Evolutionary conservation across 2,113 vertebrate genomes (phyloP).

Genomic region (Tiliqua scincoides): DNA sequence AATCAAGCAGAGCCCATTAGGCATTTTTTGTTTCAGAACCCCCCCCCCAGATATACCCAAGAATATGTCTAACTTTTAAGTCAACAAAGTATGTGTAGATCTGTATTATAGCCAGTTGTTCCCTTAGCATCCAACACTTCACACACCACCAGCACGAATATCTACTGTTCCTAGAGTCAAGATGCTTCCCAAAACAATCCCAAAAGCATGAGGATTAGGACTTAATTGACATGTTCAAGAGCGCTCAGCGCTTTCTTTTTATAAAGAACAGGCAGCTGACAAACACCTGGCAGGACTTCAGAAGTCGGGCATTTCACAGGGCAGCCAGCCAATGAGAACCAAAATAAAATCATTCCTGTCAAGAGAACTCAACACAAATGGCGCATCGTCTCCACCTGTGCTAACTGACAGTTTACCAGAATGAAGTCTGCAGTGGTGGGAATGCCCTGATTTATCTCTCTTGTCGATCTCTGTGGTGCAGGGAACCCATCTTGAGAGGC

Average conservation of each 20-base stretch:
- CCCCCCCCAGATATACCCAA: too few species aligned
- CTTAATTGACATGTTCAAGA: not conserved
- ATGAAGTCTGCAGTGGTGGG: constrained; percentile 73
- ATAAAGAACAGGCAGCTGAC: constrained; percentile 43
- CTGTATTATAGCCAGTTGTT: not conserved
- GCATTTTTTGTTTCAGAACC: too few species aligned
- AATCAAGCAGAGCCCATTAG: too few species aligned
- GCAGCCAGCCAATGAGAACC: not conserved
- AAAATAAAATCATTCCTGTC: not conserved
- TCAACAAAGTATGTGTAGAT: too few species aligned
- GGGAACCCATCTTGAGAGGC: constrained; percentile 77
- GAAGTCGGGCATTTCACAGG: not conserved
- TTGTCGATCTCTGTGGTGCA: constrained; percentile 67
- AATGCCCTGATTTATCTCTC: constrained; percentile 78
- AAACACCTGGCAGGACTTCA: constrained; percentile 57
- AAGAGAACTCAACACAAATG: constrained; percentile 23
- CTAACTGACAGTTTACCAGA: constrained; percentile 84
- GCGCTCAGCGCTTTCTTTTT: constrained; percentile 46
- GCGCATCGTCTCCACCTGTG: constrained; percentile 74
- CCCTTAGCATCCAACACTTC: not conserved
- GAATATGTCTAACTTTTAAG: too few species aligned
- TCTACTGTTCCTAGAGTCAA: not conserved
- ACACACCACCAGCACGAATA: accelerated
- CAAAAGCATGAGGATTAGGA: not conserved
- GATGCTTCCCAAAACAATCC: constrained; percentile 15